Evolutionary conservation across 2,888 invertebrate genomes (phyloP).

Genomic region (Argynnis bischoffii): DNA sequence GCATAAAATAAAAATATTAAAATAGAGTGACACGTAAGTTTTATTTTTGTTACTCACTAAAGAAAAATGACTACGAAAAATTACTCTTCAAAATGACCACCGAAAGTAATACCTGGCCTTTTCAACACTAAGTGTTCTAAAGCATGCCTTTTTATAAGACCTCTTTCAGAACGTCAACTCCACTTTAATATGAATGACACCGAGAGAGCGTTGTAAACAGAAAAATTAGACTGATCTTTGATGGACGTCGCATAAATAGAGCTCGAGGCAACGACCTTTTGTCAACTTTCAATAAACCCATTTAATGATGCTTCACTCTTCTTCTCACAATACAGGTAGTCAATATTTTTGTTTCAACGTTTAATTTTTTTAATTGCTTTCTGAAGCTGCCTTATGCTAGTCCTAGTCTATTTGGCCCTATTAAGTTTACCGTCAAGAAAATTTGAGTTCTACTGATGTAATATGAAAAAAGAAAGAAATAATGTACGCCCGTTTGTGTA

Average conservation of each 20-base stretch:
- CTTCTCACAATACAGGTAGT: neutral
- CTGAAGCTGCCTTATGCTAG: no score
- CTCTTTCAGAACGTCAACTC: neutral
- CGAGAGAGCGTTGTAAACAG: conserved; percentile 10
- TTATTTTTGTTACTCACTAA: neutral
- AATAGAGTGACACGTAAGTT: no score
- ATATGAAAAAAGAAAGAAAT: no score
- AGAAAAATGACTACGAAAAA: neutral
- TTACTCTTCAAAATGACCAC: conserved; percentile 12
- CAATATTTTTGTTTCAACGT: no score
- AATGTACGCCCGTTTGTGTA: no score
- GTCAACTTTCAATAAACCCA: conserved; percentile 7
- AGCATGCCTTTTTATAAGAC: conserved; percentile 6
- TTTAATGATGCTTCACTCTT: neutral
- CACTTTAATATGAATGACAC: conserved; percentile 13
- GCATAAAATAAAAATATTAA: no score
- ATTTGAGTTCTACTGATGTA: no score
- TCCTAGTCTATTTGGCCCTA: no score
- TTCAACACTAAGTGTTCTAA: neutral
- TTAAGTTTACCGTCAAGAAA: no score
- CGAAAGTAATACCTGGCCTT: neutral
- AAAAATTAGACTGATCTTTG: conserved; percentile 14
- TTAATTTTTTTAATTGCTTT: no score
- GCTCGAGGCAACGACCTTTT: conserved; percentile 16
- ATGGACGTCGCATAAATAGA: conserved; percentile 6